phyloP scores from a whole-genome alignment of 2,113 vertebrate species.

The Apus apus region DNA sequence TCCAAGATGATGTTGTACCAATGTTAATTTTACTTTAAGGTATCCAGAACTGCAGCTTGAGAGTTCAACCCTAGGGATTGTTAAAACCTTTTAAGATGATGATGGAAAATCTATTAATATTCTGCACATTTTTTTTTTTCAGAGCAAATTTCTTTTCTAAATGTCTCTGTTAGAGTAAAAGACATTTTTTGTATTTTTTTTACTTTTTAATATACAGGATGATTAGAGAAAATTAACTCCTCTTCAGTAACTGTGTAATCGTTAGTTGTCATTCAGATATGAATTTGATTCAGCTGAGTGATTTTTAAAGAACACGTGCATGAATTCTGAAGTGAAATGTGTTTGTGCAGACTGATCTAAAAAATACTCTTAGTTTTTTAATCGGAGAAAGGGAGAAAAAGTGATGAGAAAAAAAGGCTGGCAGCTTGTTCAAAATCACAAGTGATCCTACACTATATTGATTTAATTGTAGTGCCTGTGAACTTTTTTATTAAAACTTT shows the following conservation, averaged over 20 bases:
- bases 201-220: background rate
- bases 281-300: constrained; percentile 8
- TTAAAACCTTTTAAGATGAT: background rate
- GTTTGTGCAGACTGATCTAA: background rate
- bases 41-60: background rate
- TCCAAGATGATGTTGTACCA: background rate
- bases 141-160: background rate
- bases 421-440: background rate
- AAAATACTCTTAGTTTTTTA: background rate
- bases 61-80: background rate
- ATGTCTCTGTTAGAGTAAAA: background rate
- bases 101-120: background rate
- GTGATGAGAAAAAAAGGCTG: background rate
- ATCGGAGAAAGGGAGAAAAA: background rate
- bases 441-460: background rate
- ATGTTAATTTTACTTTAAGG: background rate
- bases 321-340: background rate
- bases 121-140: background rate
- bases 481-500: constrained; percentile 1
- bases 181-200: background rate
- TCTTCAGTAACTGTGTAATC: background rate
- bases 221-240: constrained; percentile 11
- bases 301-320: background rate
- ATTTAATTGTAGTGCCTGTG: background rate
- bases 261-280: background rate